These are phyloP conservation scores for Scaptomyza pallida DNA, from an alignment of 1,140 invertebrate genomes.

Conservation along the genomic window DNA sequence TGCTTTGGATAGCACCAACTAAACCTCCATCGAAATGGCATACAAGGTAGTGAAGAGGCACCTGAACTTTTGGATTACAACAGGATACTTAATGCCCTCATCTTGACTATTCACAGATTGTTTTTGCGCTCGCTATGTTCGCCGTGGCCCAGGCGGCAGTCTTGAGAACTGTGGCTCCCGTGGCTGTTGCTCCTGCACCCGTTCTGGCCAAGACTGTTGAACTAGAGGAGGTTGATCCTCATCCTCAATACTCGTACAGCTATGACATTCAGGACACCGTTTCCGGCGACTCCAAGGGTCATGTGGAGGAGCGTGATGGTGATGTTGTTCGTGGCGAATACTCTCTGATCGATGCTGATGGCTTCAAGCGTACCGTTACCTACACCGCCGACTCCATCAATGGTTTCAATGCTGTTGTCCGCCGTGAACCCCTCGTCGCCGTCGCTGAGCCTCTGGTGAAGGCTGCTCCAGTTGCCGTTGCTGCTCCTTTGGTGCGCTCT, in stretches of 20 bases:
- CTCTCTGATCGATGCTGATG: slow-evolving; percentile 78
- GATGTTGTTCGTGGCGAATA: slow-evolving; percentile 84
- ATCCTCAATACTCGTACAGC: slow-evolving; percentile 85
- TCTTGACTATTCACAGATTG: slow-evolving; percentile 45
- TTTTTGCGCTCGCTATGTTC: slow-evolving; percentile 55
- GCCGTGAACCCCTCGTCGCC: slow-evolving; percentile 76
- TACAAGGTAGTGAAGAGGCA: slow-evolving; percentile 54
- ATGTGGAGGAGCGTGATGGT: slow-evolving; percentile 86
- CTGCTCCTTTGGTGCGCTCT: slow-evolving; percentile 46
- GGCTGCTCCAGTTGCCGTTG: slow-evolving; percentile 55
- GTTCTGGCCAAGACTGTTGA: slow-evolving; percentile 71
- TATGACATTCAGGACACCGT: slow-evolving; percentile 85
- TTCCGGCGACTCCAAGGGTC: slow-evolving; percentile 86
- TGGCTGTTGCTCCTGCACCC: slow-evolving; percentile 63
- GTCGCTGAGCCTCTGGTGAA: slow-evolving; percentile 65
- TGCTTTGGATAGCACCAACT: slow-evolving; percentile 49
- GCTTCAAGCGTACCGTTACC: slow-evolving; percentile 79
- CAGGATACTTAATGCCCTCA: slow-evolving; percentile 20
- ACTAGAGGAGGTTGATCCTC: slow-evolving; percentile 66
- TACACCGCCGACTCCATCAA: slow-evolving; percentile 79
- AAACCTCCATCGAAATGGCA: slow-evolving; percentile 61
- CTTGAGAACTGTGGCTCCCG: slow-evolving; percentile 55
- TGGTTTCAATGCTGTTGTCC: slow-evolving; percentile 83
- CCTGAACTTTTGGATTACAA: not conserved
- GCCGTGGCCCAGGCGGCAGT: slow-evolving; percentile 59